Evolutionary conservation across 2,797 vertebrate species (phyloP).

Genomic region (Anniella stebbinsi): DNA sequence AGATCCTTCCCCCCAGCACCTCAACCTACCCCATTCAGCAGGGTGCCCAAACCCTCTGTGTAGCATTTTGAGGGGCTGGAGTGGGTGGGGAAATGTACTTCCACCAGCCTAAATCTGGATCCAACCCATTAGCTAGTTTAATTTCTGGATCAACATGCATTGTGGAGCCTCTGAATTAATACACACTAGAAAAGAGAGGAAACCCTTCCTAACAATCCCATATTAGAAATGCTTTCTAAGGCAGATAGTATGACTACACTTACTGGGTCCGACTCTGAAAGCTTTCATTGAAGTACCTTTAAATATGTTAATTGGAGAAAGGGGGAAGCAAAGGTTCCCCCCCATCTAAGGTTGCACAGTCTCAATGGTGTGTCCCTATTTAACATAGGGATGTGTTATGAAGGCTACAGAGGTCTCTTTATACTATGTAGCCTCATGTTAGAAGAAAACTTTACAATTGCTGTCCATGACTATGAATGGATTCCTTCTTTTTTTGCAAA

Average conservation of each 20-base stretch:
- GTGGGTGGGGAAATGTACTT: no score
- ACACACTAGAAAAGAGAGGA: slow-evolving; percentile 1
- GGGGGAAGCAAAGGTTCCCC: no score
- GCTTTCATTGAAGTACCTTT: not conserved
- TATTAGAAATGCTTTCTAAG: not conserved
- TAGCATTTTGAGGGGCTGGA: no score
- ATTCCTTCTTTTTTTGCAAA: not conserved
- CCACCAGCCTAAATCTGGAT: not conserved
- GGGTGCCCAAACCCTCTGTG: no score
- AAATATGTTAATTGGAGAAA: not conserved
- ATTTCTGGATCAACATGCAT: not conserved
- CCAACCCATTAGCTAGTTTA: not conserved
- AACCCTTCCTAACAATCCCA: not conserved
- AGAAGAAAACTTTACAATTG: not conserved
- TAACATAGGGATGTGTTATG: not conserved
- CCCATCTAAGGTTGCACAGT: not conserved
- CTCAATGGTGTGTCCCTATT: not conserved
- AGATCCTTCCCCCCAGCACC: no score
- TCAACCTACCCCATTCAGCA: no score
- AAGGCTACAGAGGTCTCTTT: not conserved
- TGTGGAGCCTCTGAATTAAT: not conserved
- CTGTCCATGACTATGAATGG: not conserved
- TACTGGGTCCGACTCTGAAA: not conserved
- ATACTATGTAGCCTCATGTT: not conserved
- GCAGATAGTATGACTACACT: not conserved